These are phyloP conservation scores for Gonioctena quinquepunctata DNA, from an alignment of 1,140 invertebrate species.

Conservation along the genomic window DNA sequence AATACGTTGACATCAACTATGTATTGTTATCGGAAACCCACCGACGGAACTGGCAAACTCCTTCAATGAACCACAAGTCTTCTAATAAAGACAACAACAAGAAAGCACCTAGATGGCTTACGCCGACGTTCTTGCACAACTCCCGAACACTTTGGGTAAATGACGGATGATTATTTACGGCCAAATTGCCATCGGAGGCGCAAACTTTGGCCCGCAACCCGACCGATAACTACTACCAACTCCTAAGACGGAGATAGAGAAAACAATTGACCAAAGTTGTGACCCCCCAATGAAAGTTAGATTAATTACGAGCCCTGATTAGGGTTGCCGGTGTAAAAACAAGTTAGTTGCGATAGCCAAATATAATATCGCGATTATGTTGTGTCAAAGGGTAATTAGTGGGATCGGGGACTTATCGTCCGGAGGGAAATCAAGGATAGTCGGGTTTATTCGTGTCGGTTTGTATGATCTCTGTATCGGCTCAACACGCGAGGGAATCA, in stretches of 20 bases:
- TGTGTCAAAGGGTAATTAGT: conserved; percentile 16
- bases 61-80: too few species aligned
- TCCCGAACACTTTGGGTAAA: neutral
- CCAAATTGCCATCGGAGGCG: neutral
- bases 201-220: neutral
- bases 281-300: conserved; percentile 11
- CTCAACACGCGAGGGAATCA: too few species aligned
- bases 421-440: neutral
- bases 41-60: too few species aligned
- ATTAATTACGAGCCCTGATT: conserved; percentile 15
- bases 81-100: too few species aligned
- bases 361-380: neutral
- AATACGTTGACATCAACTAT: too few species aligned
- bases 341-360: conserved; percentile 1
- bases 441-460: neutral
- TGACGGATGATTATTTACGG: neutral
- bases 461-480: too few species aligned
- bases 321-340: conserved; percentile 7
- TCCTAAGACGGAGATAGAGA: neutral
- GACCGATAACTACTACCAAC: neutral
- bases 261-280: conserved; percentile 7
- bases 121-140: neutral
- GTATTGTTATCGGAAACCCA: too few species aligned
- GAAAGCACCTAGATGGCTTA: too few species aligned
- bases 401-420: neutral